These are phyloP conservation scores for Geotrypetes seraphini DNA, from an alignment of 2,797 vertebrate species.

Conservation along the genomic window DNA sequence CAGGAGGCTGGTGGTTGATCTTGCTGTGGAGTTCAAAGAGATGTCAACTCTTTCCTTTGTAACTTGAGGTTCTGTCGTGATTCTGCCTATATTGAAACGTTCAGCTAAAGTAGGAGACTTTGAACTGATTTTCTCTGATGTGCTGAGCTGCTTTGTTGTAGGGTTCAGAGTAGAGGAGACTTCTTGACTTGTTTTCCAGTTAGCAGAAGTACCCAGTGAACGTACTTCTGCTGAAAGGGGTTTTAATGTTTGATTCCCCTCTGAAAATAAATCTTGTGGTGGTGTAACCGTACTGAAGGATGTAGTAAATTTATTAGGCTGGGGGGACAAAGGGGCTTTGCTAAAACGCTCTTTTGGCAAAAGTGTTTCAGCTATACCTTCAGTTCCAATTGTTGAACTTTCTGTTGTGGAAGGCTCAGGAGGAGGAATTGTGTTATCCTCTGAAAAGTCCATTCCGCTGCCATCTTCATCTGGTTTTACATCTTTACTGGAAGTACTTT, in stretches of 20 bases:
- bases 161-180: too few relatives aligned
- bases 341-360: neutral
- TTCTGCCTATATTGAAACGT: too few relatives aligned
- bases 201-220: too few relatives aligned
- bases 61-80: too few relatives aligned
- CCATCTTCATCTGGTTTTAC: constrained; percentile 26
- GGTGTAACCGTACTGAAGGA: constrained; percentile 9
- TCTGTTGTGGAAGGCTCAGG: neutral
- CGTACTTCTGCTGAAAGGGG: too few relatives aligned
- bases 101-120: too few relatives aligned
- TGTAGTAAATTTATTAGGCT: constrained; percentile 1
- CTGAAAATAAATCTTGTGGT: too few relatives aligned
- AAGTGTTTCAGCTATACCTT: constrained; percentile 3
- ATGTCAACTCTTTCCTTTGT: too few relatives aligned
- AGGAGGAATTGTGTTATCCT: constrained; percentile 15
- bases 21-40: constrained; percentile 7
- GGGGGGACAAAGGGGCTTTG: constrained; percentile 6
- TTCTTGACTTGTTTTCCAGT: too few relatives aligned
- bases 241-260: too few relatives aligned
- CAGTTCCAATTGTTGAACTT: neutral
- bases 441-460: constrained; percentile 22
- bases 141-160: too few relatives aligned
- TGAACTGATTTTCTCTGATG: too few relatives aligned
- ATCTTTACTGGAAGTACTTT: neutral
- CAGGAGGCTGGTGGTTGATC: neutral